Evolutionary conservation across 2,797 vertebrate species (phyloP).

Genomic region (Dendrocincla fuliginosa): DNA sequence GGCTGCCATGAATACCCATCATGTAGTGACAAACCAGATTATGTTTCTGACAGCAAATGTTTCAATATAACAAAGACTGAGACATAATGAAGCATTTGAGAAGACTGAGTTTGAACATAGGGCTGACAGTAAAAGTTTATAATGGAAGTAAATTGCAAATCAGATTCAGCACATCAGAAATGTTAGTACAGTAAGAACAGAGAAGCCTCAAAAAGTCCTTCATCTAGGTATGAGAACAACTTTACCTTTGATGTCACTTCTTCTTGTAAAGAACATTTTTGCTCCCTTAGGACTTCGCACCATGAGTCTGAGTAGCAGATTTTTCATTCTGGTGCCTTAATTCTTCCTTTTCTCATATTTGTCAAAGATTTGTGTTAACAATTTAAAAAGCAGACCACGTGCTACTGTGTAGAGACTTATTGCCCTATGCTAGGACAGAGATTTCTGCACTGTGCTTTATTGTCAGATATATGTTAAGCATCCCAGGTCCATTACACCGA

Average conservation of each 20-base stretch:
- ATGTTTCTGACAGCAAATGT: constrained; percentile 1
- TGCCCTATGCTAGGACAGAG: not conserved
- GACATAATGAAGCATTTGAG: constrained; percentile 35
- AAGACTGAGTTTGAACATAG: not conserved
- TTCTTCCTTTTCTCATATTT: not conserved
- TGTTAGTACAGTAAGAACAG: not conserved
- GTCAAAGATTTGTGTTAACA: not conserved
- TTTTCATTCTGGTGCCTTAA: not conserved
- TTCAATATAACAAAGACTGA: constrained; percentile 18
- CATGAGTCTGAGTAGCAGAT: not conserved
- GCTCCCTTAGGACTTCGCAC: not conserved
- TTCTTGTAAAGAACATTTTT: not conserved
- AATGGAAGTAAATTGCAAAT: constrained; percentile 40
- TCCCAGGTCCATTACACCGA: not conserved
- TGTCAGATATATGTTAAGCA: not conserved
- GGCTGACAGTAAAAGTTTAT: not conserved
- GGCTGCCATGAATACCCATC: constrained; percentile 4
- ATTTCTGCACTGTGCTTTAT: not conserved
- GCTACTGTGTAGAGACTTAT: not conserved
- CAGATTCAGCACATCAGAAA: not conserved
- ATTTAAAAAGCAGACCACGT: not conserved
- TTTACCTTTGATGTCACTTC: not conserved
- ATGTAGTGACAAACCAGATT: not conserved
- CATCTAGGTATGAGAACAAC: not conserved
- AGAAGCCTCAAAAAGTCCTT: not conserved